Evolutionary conservation across 1,140 invertebrate genomes (phyloP), one percentile per base, ranked within the genome.

Genomic region (Aporrectodea caliginosa): DNA sequence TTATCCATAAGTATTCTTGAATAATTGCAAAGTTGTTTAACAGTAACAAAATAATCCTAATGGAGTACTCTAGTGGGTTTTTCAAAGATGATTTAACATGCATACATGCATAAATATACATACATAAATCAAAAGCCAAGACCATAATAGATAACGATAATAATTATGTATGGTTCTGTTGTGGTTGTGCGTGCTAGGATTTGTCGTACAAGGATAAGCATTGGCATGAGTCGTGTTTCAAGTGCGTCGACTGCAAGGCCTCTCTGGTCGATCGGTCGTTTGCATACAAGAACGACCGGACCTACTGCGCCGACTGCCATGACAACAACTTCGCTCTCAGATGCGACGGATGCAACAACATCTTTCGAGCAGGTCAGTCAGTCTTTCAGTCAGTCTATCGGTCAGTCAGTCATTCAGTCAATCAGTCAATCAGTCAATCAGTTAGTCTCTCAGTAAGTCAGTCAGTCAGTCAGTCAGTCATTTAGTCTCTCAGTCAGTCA

Each of bases 261-360:
- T 98, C 96, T 76, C 91, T 99, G 86, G 97, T 99, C 77, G 97
- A 99, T 91, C 98, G 98, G 91, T 97, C 98, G 87, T 99, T 99
- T 88, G 98, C 97, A 83, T 96, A 95, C 85, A 99, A 99, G 84
- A 89, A 91, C 82, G 91, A 92, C 31, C 95, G 97, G 90, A 98
- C 99, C 89, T 99, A 98, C 90, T 99, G 98, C 89, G 95, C 96
- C 82, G 97, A 97, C 87, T 99, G 98, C 89, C 99, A 99, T 87
- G 98, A 99, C 89, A 92, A 96, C 82, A 95, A 97, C 89, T 99
- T 99, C 89, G 98, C 98, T 34, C 96, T 96, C 80, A 92, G 97
- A 84, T 99, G 98, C 91, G 98, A 99, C 91, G 96, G 96, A 80
- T 99, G 98, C 89, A 93, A 94, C 79, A 95, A 99, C 88, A 96